phyloP scores from a whole-genome alignment of 2,888 invertebrate genomes.

The Drosophila barbarae region DNA sequence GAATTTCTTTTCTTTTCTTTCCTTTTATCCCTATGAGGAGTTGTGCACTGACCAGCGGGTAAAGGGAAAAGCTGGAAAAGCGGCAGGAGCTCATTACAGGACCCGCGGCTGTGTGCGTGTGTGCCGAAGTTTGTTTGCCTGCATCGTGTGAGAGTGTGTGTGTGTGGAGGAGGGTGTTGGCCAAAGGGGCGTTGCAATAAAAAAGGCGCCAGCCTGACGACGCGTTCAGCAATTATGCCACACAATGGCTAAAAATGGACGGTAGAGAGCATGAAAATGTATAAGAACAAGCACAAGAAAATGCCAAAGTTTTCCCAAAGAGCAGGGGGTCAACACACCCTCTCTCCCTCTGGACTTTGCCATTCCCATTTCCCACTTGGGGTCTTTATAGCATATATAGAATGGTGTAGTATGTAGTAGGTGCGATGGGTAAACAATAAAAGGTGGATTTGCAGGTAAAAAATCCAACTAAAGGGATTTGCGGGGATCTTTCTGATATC shows the following conservation, averaged over 20 bases:
- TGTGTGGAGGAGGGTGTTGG: slow-evolving; percentile 10
- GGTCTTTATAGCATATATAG: too few species aligned
- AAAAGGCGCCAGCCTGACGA: slow-evolving; percentile 62
- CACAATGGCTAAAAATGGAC: slow-evolving; percentile 40
- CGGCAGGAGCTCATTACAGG: slow-evolving; percentile 39
- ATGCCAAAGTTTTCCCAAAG: slow-evolving; percentile 33
- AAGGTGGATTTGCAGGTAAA: neutral
- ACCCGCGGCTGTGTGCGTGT: slow-evolving; percentile 43
- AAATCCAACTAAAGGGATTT: slow-evolving; percentile 11
- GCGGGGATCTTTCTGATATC: neutral
- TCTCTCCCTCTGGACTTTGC: slow-evolving; percentile 61
- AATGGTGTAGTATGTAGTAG: slow-evolving; percentile 1
- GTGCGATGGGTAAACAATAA: slow-evolving; percentile 34
- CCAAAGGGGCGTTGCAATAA: slow-evolving; percentile 46
- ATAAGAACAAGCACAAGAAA: slow-evolving; percentile 30
- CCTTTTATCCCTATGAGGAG: neutral
- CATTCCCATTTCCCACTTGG: neutral
- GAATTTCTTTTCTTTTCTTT: neutral
- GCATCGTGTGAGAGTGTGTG: slow-evolving; percentile 3
- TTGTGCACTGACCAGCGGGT: slow-evolving; percentile 22
- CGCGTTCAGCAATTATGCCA: slow-evolving; percentile 62
- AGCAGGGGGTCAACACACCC: slow-evolving; percentile 78
- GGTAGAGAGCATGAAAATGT: slow-evolving; percentile 17
- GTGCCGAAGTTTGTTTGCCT: slow-evolving; percentile 48
- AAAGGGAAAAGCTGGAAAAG: slow-evolving; percentile 23